Base-by-base conservation (phyloP, 2,113 vertebrate species). In the Rhinoderma darwinii region DNA sequence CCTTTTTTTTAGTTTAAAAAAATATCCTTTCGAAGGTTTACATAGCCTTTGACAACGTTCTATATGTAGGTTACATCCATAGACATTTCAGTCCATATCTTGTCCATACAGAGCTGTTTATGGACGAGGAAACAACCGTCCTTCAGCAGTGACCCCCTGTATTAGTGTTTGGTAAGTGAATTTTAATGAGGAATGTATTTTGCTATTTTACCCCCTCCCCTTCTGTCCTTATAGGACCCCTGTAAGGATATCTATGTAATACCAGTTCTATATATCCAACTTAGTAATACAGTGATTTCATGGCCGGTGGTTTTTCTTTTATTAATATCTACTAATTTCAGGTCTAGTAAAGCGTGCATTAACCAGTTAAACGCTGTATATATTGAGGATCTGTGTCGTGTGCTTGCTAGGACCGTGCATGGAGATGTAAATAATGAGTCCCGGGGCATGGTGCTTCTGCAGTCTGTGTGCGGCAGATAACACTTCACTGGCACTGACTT, bases 401-500 rank as follows among this genome's bases (percentile, higher is more conserved):
- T 54, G 39, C 54, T 10, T 47, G 25, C 10, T 39, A 25, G 63
- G 43, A 74, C 39, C 47, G 63, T 35, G 68, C 43, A 74, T 43
- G 32, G 43, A 73, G 41, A 72, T 75, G 47, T 74, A 74, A 84
- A 75, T 39, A 61, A 61, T 61, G 35, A 61, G 77, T 80, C 54
- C 47, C 61, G 77, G 56, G 76, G 76, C 30, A 32, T 37, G 15
- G 12, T 17, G 70, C 68, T 39, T n/a, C 47, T 39, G 43, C 68
- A 74, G 68, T 56, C 47, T 75, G 70, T 83, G 32, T 84, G 50
- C 15, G 18, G 27, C 68, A 84, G 68, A 84, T 54, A 54, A 84
- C 82, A 74, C 47, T 39, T 54, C 30, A 30, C 82, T 84, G 83
- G 35, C 70, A 43, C 27, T 74, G 47, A 37, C 82, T 74, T 39